Base-by-base conservation (phyloP, 2,888 invertebrate genomes). In the Pristionchus mayeri region DNA sequence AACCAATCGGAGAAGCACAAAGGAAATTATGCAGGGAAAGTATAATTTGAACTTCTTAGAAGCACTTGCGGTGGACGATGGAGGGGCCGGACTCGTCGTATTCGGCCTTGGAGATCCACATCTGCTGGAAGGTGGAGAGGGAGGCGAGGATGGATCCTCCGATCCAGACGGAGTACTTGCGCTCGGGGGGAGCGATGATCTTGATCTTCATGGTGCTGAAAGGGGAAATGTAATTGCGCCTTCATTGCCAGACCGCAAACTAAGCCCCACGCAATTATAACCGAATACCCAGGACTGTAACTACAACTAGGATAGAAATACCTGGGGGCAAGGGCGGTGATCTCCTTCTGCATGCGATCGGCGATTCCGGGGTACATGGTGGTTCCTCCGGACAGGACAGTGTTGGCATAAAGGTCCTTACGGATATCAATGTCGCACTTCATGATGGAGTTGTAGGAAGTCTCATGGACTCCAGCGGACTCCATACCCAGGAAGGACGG, bases 91-190 rank as follows among this genome's bases (percentile, higher is more conserved):
- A 97, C 94, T 97, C 97, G 94, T 97, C 97, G 95, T 97, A 97
- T 94, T 97, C 97, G 50, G 50, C 50, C 88, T 90, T 90, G 86
- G 90, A 90, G 91, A 92, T 92, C 97, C 97, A 97, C 95, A 97
- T 97, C 94, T 96, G 96, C 93, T 96, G 96, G 95, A 97, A 96
- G 93, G 96, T 96, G 93, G 96, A 96, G 91, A 97, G 94, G 11
- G 97, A 96, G 85, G 97, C 97, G 93, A 98, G 95, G 95, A 98
- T 97, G 94, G 97, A 97, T 90, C 97, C 97, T 94, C 97, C 97
- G 95, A 98, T 97, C 97, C 97, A 97, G 91, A 97, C 97, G 93
- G 97, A 97, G 95, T 98, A 97, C 94, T 97, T 97, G 93, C 97
- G 95, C 95, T 97, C 97, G 89, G 97, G 92, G 96, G 92, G 92